Conservation (phyloP, 2,888 invertebrate genomes). For the Leptothorax acervorum region DNA sequence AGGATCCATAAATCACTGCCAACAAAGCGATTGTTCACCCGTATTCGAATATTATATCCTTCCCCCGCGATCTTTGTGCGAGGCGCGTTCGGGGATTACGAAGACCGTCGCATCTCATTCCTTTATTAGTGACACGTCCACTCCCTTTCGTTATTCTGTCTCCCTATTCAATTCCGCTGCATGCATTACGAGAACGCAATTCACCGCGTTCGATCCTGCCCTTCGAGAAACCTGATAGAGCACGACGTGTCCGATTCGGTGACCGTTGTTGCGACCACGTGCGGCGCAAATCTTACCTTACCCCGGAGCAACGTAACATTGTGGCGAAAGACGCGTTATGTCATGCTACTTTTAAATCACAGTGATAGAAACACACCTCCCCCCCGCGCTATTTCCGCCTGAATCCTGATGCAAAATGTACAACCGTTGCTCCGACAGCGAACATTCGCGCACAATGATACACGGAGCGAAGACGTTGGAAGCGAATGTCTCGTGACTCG, state of each 20-base stretch:
- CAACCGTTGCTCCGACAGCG: background rate
- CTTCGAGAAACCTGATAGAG: constrained; percentile 31
- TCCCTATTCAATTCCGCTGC: constrained; percentile 5
- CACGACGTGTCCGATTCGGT: constrained; percentile 12
- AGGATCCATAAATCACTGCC: constrained; percentile 75
- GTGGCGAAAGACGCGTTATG: background rate
- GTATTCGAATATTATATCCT: constrained; percentile 66
- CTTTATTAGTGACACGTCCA: constrained; percentile 37
- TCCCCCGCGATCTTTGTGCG: constrained; percentile 55
- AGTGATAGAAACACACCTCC: constrained; percentile 21
- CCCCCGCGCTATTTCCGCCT: background rate
- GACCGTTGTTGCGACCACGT: constrained; percentile 28
- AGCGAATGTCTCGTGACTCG: constrained; percentile 13
- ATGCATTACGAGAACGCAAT: constrained; percentile 20
- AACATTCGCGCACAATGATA: constrained; percentile 19
- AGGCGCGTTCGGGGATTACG: constrained; percentile 4
- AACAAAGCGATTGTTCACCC: constrained; percentile 72
- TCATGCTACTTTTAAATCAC: constrained; percentile 34
- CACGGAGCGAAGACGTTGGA: background rate
- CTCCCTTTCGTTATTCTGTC: constrained; percentile 20
- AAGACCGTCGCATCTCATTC: constrained; percentile 36
- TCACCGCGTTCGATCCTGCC: constrained; percentile 21
- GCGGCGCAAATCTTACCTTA: background rate
- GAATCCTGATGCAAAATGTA: background rate
- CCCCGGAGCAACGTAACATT: background rate